A percentile compares a stretch with the other conserved stretches of the same genome.
These are phyloP conservation scores for Zhuqinia jingwanae DNA, from an alignment of 2,888 invertebrate genomes.

Conservation along the genomic window DNA sequence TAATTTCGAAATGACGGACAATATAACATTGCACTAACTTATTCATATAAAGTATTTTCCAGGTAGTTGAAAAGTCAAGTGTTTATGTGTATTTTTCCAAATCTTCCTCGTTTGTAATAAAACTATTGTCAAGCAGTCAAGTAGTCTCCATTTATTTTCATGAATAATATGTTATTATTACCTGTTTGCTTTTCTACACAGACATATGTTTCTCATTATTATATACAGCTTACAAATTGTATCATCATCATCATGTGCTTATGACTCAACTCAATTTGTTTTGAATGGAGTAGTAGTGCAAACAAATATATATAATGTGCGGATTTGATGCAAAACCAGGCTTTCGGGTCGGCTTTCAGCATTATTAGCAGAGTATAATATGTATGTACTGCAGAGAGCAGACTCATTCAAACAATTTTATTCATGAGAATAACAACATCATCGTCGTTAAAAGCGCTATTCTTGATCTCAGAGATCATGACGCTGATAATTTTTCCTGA, in stretches of 20 bases:
- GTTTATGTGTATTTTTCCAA: background rate
- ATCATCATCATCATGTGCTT: background rate
- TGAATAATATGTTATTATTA: background rate
- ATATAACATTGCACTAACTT: background rate
- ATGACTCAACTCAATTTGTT: background rate
- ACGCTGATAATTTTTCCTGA: background rate
- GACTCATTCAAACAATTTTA: no score
- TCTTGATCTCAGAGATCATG: background rate
- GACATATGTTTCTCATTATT: no score
- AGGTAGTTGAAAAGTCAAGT: background rate
- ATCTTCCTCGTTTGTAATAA: background rate
- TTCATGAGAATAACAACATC: background rate
- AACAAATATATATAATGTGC: no score
- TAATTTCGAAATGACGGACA: background rate
- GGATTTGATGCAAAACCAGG: no score
- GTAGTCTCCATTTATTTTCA: background rate
- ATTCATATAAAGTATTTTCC: background rate
- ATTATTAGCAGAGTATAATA: no score
- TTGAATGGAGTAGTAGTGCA: background rate
- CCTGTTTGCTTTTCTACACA: background rate
- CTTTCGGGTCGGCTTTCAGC: background rate
- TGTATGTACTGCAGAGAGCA: no score
- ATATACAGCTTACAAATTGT: no score
- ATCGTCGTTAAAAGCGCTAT: background rate
- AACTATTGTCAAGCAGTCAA: no score